A percentile compares a stretch with the other conserved stretches of the same genome.
These are phyloP conservation scores for Isotomurus palustris DNA, from an alignment of 2,888 invertebrate species.

Conservation along the genomic window DNA sequence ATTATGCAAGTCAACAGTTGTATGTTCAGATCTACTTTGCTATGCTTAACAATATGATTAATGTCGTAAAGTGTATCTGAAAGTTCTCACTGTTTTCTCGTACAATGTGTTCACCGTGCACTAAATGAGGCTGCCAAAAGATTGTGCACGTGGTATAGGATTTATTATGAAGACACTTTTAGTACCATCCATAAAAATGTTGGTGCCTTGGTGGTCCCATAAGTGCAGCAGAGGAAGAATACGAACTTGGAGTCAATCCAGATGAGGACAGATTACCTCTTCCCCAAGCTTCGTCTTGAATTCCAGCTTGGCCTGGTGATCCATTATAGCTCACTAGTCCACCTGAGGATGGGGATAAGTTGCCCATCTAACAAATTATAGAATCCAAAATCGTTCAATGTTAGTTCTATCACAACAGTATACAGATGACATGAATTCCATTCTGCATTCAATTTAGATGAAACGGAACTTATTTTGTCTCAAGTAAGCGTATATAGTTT, in stretches of 20 bases:
- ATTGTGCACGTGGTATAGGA: too few relatives aligned
- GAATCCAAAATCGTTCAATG: not conserved
- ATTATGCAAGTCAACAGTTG: too few relatives aligned
- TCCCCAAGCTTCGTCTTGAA: constrained; percentile 42
- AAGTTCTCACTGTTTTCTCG: too few relatives aligned
- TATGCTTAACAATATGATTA: too few relatives aligned
- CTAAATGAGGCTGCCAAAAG: too few relatives aligned
- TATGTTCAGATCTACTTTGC: too few relatives aligned
- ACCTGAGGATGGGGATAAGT: constrained; percentile 31
- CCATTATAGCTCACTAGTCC: constrained; percentile 37
- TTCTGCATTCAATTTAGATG: not conserved
- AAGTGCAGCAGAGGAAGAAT: constrained; percentile 40
- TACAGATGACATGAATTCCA: too few relatives aligned
- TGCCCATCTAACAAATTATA: constrained; percentile 29
- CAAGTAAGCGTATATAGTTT: constrained; percentile 5
- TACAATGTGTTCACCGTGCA: too few relatives aligned
- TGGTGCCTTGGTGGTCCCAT: constrained; percentile 46
- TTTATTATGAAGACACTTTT: too few relatives aligned
- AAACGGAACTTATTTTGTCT: not conserved
- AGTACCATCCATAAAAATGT: constrained; percentile 45
- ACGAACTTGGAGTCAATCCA: constrained; percentile 10
- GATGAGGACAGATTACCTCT: constrained; percentile 40
- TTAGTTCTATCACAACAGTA: not conserved
- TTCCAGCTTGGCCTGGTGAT: constrained; percentile 36
- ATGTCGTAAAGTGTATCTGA: too few relatives aligned